Evolutionary conservation across 2,888 invertebrate genomes (phyloP).

Genomic region (Apamea epomidion): DNA sequence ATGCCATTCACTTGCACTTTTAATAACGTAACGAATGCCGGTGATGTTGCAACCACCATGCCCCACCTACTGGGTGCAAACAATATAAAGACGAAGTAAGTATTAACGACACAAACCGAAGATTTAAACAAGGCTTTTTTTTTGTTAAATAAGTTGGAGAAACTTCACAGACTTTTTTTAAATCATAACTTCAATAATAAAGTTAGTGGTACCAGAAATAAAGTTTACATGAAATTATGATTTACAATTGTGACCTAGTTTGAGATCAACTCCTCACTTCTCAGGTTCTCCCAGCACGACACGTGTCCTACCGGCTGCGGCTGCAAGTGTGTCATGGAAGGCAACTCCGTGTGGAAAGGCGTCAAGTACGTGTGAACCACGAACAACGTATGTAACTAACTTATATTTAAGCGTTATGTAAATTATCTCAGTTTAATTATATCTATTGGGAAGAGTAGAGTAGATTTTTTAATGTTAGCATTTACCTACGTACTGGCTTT

Average conservation of each 20-base stretch:
- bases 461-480: conserved; percentile 14
- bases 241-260: not conserved
- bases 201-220: no score
- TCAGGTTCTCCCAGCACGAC: conserved; percentile 91
- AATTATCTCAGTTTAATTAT: conserved; percentile 42
- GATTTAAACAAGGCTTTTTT: not conserved
- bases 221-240: no score
- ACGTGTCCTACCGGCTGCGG: conserved; percentile 98
- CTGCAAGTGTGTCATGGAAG: conserved; percentile 95
- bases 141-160: not conserved
- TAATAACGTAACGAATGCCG: not conserved
- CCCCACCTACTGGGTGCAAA: not conserved
- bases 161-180: not conserved
- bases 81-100: not conserved
- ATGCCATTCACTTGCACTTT: not conserved
- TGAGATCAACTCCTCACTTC: not conserved
- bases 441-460: conserved; percentile 5
- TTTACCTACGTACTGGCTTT: conserved; percentile 1
- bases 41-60: not conserved
- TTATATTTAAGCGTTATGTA: conserved; percentile 24
- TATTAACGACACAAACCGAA: not conserved
- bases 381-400: conserved; percentile 15
- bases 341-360: conserved; percentile 84
- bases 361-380: conserved; percentile 80
- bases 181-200: no score